Evolutionary conservation across 1,140 invertebrate genomes (phyloP).

Genomic region (Lordiphosa collinella): DNA sequence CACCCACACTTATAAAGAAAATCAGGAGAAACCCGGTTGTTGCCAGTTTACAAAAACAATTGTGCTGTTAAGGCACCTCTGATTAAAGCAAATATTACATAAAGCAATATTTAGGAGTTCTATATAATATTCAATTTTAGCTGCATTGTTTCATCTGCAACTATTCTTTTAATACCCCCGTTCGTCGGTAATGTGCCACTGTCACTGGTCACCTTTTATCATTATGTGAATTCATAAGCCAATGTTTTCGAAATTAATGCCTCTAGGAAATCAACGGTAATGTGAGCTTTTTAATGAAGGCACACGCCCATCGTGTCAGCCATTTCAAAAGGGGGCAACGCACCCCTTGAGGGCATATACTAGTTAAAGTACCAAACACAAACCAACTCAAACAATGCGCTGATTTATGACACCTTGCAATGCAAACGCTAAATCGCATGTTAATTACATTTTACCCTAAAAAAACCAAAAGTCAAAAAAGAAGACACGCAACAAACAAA

Average conservation of each 20-base stretch:
- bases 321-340: constrained; percentile 3
- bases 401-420: constrained; percentile 61
- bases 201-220: background rate
- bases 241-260: constrained; percentile 29
- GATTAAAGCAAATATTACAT: too few relatives aligned
- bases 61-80: too few relatives aligned
- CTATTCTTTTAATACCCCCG: background rate
- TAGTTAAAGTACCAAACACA: constrained; percentile 3
- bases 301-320: constrained; percentile 1
- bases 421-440: constrained; percentile 58
- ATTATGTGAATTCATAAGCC: constrained; percentile 11
- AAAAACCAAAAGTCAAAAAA: background rate
- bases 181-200: background rate
- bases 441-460: constrained; percentile 48
- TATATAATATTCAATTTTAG: too few relatives aligned
- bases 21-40: too few relatives aligned
- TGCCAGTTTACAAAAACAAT: too few relatives aligned
- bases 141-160: too few relatives aligned
- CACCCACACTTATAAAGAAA: too few relatives aligned
- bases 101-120: too few relatives aligned
- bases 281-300: constrained; percentile 53
- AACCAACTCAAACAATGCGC: constrained; percentile 42
- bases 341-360: background rate
- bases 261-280: constrained; percentile 49
- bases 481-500: constrained; percentile 2